Percentiles rank a stretch among this genome's conserved stretches.
phyloP scores from a whole-genome alignment of 1,140 invertebrate species.

The Notospermus geniculatus region DNA sequence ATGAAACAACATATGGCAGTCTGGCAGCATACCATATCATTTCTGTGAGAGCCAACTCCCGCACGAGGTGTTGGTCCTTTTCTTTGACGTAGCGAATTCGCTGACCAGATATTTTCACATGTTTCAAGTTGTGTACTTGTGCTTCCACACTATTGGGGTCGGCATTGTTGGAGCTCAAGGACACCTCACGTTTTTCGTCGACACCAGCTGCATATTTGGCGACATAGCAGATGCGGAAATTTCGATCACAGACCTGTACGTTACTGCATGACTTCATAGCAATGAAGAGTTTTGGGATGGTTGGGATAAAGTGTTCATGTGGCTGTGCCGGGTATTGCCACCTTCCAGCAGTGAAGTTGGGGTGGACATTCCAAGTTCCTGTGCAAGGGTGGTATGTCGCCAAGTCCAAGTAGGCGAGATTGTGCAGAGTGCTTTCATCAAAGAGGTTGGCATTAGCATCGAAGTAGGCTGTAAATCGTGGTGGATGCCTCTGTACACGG shows the following conservation, averaged over 20 bases:
- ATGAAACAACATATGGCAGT: background rate
- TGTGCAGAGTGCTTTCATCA: background rate
- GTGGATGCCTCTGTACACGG: background rate
- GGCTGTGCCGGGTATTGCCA: background rate
- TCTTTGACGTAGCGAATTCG: background rate
- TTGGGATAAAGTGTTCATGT: too few species aligned
- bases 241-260: constrained; percentile 1
- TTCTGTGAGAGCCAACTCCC: background rate
- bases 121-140: background rate
- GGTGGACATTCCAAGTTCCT: background rate
- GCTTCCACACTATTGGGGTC: background rate
- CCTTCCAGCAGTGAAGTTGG: background rate
- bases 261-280: background rate
- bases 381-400: background rate
- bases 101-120: background rate
- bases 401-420: background rate
- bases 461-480: background rate
- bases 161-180: background rate
- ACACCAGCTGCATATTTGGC: background rate
- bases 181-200: background rate
- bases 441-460: background rate
- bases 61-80: background rate
- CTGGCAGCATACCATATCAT: background rate
- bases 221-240: background rate
- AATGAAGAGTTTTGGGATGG: background rate